Conservation (phyloP, 2,797 vertebrate genomes). For the Melanotaenia parkinsoni region DNA sequence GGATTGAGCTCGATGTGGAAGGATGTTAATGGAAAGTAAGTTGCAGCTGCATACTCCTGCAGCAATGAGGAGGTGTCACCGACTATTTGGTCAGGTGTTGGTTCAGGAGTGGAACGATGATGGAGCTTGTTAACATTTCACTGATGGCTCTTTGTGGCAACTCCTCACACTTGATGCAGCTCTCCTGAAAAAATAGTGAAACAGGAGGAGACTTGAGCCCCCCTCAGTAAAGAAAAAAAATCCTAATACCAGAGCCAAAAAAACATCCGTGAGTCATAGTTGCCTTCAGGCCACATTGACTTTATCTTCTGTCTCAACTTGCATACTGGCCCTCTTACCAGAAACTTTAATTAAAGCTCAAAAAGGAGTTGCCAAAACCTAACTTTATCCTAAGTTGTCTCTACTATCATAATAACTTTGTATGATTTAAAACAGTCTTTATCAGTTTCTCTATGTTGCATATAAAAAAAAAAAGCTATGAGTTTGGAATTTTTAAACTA, state of each 20-base stretch:
- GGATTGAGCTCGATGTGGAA: conserved; percentile 35
- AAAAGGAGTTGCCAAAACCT: conserved; percentile 59
- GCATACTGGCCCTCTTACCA: conserved; percentile 68
- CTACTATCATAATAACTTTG: not conserved
- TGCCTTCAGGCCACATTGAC: conserved; percentile 76
- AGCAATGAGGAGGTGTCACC: not conserved
- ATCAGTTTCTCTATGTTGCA: not conserved
- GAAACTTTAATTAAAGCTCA: conserved; percentile 78
- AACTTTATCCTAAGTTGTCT: conserved; percentile 37
- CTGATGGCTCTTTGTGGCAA: conserved; percentile 40
- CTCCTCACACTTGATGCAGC: conserved; percentile 42
- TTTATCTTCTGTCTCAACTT: conserved; percentile 81
- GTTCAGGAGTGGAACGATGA: conserved; percentile 39
- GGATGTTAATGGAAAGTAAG: conserved; percentile 53
- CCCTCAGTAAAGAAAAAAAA: conserved; percentile 38
- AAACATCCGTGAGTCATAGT: conserved; percentile 81
- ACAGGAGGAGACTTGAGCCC: conserved; percentile 68
- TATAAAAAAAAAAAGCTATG: not conserved
- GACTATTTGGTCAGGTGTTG: conserved; percentile 70
- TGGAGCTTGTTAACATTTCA: conserved; percentile 57
- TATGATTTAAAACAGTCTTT: conserved; percentile 5
- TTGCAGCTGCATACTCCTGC: conserved; percentile 8
- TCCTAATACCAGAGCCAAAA: conserved; percentile 76
- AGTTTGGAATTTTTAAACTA: conserved; percentile 7
- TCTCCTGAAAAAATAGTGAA: conserved; percentile 62